A percentile compares a stretch with the other conserved stretches of the same genome.
Conservation (phyloP, 2,888 invertebrate genomes). For the Eucera pruinosa region DNA sequence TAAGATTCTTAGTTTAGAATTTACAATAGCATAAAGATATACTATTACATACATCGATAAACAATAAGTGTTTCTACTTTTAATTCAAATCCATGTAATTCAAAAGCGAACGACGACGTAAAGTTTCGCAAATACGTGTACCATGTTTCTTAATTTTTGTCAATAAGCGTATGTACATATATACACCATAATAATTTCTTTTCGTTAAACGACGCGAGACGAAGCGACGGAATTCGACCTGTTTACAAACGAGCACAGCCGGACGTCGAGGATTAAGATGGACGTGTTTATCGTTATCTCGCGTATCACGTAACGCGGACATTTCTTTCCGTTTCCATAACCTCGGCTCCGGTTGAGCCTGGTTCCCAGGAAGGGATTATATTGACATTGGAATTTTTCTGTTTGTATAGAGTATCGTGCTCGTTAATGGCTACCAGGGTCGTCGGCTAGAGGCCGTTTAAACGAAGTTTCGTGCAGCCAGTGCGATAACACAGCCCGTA, state of each 20-base stretch:
- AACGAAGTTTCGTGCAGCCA: conserved; percentile 60
- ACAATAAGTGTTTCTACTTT: too few species aligned
- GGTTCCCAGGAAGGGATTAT: conserved; percentile 29
- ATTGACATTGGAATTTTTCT: conserved; percentile 55
- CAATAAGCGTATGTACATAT: too few species aligned
- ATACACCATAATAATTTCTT: too few species aligned
- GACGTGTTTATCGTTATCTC: not conserved
- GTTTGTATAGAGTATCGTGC: conserved; percentile 41
- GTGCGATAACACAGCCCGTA: conserved; percentile 73
- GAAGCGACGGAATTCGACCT: not conserved
- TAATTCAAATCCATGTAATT: too few species aligned
- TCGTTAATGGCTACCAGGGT: conserved; percentile 57
- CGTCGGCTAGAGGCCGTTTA: conserved; percentile 55
- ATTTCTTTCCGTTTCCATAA: too few species aligned
- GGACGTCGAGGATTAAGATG: not conserved
- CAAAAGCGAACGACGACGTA: too few species aligned
- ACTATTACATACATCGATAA: too few species aligned
- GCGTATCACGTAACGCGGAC: not conserved
- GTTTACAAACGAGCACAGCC: not conserved
- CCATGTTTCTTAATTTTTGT: too few species aligned
- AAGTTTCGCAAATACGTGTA: too few species aligned
- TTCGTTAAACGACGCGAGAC: not conserved
- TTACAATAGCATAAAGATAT: too few species aligned
- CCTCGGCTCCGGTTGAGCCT: not conserved
- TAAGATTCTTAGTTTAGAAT: too few species aligned